A percentile compares a stretch with the other conserved stretches of the same genome.
Evolutionary conservation across 1,140 invertebrate species (phyloP).

Genomic region (Cyclina sinensis): DNA sequence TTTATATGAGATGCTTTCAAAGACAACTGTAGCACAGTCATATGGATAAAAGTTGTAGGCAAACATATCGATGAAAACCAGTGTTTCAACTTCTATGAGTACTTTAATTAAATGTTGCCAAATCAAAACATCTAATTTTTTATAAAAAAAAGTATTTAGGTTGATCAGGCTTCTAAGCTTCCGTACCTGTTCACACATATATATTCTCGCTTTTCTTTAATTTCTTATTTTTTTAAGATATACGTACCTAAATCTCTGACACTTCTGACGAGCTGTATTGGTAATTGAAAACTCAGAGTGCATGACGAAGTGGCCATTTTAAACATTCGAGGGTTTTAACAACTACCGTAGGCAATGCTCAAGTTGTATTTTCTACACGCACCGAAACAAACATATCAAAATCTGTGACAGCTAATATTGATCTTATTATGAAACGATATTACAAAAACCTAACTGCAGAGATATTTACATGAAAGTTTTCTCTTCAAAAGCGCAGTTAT

Average conservation of each 20-base stretch:
- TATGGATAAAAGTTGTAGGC: no score
- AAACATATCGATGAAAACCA: no score
- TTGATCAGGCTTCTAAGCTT: no score
- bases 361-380: constrained; percentile 50
- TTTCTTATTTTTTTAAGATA: no score
- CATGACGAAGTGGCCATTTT: constrained; percentile 14
- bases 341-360: constrained; percentile 22
- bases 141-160: no score
- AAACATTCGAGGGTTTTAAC: constrained; percentile 17
- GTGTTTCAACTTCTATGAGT: no score
- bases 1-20: no score
- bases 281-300: constrained; percentile 19
- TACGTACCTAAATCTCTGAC: neutral
- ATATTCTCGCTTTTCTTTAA: no score
- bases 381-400: constrained; percentile 61
- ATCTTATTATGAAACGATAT: constrained; percentile 37
- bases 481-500: constrained; percentile 46
- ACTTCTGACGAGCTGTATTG: neutral
- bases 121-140: no score
- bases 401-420: constrained; percentile 46
- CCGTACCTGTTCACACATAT: no score
- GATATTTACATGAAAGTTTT: constrained; percentile 66
- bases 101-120: no score
- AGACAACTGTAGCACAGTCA: no score
- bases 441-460: constrained; percentile 62